Conservation (phyloP, 2,888 invertebrate species). For the Apotomis turbidana region DNA sequence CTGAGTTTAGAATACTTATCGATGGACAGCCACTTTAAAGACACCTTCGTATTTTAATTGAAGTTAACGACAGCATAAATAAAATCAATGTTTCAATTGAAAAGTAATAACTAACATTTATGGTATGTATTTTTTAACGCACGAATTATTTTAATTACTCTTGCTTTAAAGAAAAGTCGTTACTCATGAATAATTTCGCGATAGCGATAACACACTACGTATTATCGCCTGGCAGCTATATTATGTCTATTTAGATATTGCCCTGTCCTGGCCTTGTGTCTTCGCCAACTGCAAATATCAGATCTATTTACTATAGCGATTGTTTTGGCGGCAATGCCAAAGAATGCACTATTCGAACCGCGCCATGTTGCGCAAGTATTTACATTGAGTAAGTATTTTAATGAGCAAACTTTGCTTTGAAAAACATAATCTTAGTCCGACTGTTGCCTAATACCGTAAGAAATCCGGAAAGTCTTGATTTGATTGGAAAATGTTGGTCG, state of each 20-base stretch:
- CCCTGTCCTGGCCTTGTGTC: slow-evolving; percentile 45
- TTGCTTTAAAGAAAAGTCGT: slow-evolving; percentile 30
- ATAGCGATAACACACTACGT: slow-evolving; percentile 34
- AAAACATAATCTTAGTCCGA: background rate
- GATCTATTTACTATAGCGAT: slow-evolving; percentile 53
- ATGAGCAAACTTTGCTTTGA: slow-evolving; percentile 32
- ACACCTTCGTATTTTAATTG: slow-evolving; percentile 18
- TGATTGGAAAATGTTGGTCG: slow-evolving; percentile 19
- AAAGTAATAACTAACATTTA: slow-evolving; percentile 32
- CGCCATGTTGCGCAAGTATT: slow-evolving; percentile 48
- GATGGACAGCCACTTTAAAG: slow-evolving; percentile 42
- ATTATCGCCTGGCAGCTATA: slow-evolving; percentile 23
- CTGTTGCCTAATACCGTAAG: slow-evolving; percentile 28
- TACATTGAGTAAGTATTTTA: slow-evolving; percentile 33
- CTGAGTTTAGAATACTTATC: slow-evolving; percentile 50
- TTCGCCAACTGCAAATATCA: slow-evolving; percentile 56
- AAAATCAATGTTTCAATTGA: slow-evolving; percentile 21
- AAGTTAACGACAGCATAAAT: slow-evolving; percentile 12
- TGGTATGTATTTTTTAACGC: slow-evolving; percentile 28
- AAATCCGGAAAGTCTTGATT: slow-evolving; percentile 39
- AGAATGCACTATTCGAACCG: slow-evolving; percentile 54
- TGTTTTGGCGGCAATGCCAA: slow-evolving; percentile 62
- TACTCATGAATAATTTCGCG: slow-evolving; percentile 34
- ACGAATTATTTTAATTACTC: slow-evolving; percentile 2
- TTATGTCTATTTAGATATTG: slow-evolving; percentile 36